Percentiles rank a stretch among this genome's conserved stretches.
phyloP scores from a whole-genome alignment of 2,113 vertebrate genomes.

The Nothobranchius furzeri region DNA sequence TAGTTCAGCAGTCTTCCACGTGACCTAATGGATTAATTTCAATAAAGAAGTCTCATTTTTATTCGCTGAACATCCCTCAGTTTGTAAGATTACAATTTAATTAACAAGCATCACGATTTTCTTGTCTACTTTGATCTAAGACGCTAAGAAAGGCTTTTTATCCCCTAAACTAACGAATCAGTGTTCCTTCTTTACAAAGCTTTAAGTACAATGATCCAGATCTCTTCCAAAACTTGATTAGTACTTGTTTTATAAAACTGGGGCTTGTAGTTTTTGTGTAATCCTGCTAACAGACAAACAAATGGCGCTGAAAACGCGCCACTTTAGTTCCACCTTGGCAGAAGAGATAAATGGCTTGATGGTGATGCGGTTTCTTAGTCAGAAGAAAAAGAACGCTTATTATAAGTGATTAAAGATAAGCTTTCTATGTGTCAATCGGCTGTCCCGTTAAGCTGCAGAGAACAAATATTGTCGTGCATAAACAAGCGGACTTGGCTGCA shows the following conservation, averaged over 20 bases:
- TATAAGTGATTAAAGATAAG: conserved; percentile 54
- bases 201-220: background rate
- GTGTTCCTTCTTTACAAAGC: background rate
- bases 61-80: conserved; percentile 4
- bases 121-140: background rate
- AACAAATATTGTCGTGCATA: conserved; percentile 59
- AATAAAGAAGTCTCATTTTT: background rate
- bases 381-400: conserved; percentile 13
- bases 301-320: background rate
- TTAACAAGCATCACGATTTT: conserved; percentile 1
- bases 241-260: background rate
- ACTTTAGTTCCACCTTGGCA: background rate
- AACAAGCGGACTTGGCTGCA: conserved; percentile 68
- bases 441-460: conserved; percentile 43
- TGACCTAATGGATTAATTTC: background rate
- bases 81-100: conserved; percentile 6
- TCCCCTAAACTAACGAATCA: conserved; percentile 9
- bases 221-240: background rate
- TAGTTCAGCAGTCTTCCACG: background rate
- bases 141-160: conserved; percentile 3
- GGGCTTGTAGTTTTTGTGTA: background rate
- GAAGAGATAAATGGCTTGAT: conserved; percentile 27
- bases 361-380: conserved; percentile 31
- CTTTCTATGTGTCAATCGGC: conserved; percentile 47
- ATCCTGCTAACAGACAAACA: background rate